These are phyloP conservation scores for Polydrusus pterygomalis DNA, from an alignment of 2,888 invertebrate genomes.

Conservation along the genomic window DNA sequence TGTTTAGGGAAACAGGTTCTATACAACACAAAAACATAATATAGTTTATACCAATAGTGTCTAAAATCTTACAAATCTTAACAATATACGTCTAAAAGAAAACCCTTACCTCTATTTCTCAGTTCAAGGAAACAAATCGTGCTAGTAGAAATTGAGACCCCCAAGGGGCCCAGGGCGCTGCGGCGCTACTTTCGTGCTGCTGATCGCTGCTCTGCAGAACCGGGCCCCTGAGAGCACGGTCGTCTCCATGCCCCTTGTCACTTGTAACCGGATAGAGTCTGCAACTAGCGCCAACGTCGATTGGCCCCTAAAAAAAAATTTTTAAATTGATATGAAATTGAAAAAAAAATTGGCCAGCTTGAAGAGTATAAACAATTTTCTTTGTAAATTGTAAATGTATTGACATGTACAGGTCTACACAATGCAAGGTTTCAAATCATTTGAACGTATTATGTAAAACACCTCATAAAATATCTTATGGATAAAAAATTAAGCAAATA, in stretches of 20 bases:
- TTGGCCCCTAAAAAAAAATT: constrained; percentile 31
- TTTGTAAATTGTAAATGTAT: too few species aligned
- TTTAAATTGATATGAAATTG: background rate
- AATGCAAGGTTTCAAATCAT: too few species aligned
- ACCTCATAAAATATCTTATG: too few species aligned
- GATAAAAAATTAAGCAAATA: too few species aligned
- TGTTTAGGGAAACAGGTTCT: too few species aligned
- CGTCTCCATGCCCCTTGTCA: constrained; percentile 43
- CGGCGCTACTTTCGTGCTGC: constrained; percentile 28
- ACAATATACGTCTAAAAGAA: background rate
- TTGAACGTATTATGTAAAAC: too few species aligned
- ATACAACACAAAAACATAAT: too few species aligned
- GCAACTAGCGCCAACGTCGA: constrained; percentile 23
- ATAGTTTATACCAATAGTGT: too few species aligned
- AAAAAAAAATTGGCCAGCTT: too few species aligned
- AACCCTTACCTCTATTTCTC: constrained; percentile 41
- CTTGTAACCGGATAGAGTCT: constrained; percentile 22
- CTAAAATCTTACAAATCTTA: too few species aligned
- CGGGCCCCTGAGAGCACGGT: constrained; percentile 30
- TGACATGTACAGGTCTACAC: too few species aligned
- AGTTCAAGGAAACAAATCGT: constrained; percentile 18
- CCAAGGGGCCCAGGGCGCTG: constrained; percentile 26
- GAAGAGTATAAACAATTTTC: too few species aligned
- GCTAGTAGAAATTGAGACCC: constrained; percentile 44
- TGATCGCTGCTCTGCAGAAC: constrained; percentile 38